Conservation (phyloP, 2,888 invertebrate genomes). For the Mystacides longicornis region DNA sequence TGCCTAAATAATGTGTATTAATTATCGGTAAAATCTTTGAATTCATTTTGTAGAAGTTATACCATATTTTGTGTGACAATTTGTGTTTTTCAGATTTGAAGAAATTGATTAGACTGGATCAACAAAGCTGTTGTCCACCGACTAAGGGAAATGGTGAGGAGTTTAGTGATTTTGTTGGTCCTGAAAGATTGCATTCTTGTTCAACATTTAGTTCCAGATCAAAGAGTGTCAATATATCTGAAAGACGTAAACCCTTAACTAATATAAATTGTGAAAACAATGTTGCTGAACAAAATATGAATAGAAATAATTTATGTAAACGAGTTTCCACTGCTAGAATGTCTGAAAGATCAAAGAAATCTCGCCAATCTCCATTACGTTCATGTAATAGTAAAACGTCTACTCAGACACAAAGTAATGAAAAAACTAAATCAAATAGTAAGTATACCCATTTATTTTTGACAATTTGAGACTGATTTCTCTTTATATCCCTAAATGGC, state of each 20-base stretch:
- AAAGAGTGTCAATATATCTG: slow-evolving; percentile 29
- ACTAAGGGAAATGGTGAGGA: slow-evolving; percentile 28
- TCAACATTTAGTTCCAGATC: slow-evolving; percentile 45
- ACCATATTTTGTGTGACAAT: too few relatives aligned
- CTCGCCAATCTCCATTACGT: not conserved
- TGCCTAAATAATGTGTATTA: too few relatives aligned
- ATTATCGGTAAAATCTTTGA: too few relatives aligned
- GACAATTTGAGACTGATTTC: too few relatives aligned
- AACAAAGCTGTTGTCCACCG: slow-evolving; percentile 37
- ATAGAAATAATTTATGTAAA: not conserved
- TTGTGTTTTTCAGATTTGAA: slow-evolving; percentile 52
- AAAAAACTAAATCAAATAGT: not conserved
- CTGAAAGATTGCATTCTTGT: slow-evolving; percentile 43
- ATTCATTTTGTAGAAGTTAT: too few relatives aligned
- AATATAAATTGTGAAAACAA: not conserved
- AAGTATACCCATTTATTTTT: too few relatives aligned
- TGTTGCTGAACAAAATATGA: not conserved
- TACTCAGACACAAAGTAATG: not conserved
- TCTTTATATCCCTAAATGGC: too few relatives aligned
- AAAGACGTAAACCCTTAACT: slow-evolving; percentile 7
- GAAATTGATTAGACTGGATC: slow-evolving; percentile 56
- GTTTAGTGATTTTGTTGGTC: slow-evolving; percentile 31
- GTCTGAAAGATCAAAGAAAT: not conserved
- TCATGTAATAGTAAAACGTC: not conserved
- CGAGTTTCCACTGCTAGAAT: not conserved